Base-by-base conservation (phyloP, 1,140 invertebrate genomes). In the Solenopsis invicta region DNA sequence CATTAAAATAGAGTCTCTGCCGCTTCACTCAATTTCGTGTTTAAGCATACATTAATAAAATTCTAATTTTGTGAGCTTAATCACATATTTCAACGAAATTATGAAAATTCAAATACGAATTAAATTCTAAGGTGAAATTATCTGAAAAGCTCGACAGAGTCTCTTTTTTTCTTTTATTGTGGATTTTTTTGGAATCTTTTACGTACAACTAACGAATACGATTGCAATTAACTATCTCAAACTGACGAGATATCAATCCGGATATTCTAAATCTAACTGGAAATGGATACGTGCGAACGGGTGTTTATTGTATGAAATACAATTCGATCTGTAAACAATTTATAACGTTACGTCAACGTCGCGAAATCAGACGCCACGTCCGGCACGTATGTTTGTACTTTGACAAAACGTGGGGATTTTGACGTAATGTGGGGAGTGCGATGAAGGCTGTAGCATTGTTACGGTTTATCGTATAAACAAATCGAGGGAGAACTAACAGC, bases 261-360 rank as follows among this genome's bases (percentile, higher is more conserved):
- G 16, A 18, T 4, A 45, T 48, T 50, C 76, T 66, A 3, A 4
- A 66, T 21, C 18, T 50, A 78, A 66, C 24, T 37, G 50, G 21
- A 45, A 71, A 59, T 5, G 5, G 34, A 54, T 69, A 54, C 4
- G 45, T 41, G 52, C 5, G 45, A 21, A n/a, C 18, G 4, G 21
- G 2, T 81, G 37, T 81, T 71, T 71, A 72, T 81, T 29, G 66
- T 52, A 45, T 29, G 48, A 67, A 18, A 13, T 1, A 16, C n/a
- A 59, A 59, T 59, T 21, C 50, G 48, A n/a, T 10, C 54, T 71
- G 50, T 56, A 41, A 41, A 41, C 41, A 41, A 41, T 41, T 41
- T 71, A 29, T 37, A 81, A 5, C 41, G 52, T 71, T 69, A 78
- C 24, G 61, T 80, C 61, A 56, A 81, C 34, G 50, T 71, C 16